phyloP scores from a whole-genome alignment of 1,140 invertebrate species.

The Drosophila sucinea region DNA sequence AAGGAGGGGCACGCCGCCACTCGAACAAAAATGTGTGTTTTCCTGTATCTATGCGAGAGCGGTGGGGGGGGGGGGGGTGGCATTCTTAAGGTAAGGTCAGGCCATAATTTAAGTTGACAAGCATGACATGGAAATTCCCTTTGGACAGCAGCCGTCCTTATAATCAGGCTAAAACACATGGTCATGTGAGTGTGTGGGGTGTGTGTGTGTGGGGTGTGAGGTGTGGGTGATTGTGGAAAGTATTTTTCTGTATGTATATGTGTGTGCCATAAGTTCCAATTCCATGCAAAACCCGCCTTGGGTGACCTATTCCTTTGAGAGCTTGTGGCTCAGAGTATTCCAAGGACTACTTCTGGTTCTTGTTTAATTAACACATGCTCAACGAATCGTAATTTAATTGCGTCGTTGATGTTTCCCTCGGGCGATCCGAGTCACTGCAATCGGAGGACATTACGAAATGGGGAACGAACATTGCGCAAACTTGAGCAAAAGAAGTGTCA shows the following conservation, averaged over 20 bases:
- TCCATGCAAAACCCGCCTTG: constrained; percentile 48
- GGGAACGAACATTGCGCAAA: not conserved
- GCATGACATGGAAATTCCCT: constrained; percentile 77
- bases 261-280: constrained; percentile 35
- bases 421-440: constrained; percentile 35
- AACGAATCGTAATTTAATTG: constrained; percentile 83
- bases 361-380: constrained; percentile 82
- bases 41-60: constrained; percentile 16
- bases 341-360: constrained; percentile 59
- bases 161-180: constrained; percentile 79
- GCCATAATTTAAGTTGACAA: constrained; percentile 80
- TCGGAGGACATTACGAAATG: constrained; percentile 26
- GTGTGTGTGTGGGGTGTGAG: constrained; percentile 17
- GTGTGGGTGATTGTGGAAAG: not conserved
- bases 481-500: constrained; percentile 1
- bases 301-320: constrained; percentile 58
- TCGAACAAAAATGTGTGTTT: constrained; percentile 55
- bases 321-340: constrained; percentile 39
- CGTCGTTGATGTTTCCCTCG: constrained; percentile 60
- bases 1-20: constrained; percentile 32
- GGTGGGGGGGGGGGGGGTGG: constrained; percentile 13
- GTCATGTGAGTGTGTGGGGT: constrained; percentile 17
- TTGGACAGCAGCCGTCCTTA: constrained; percentile 57
- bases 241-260: not conserved
- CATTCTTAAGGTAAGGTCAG: constrained; percentile 70